phyloP scores from a whole-genome alignment of 2,888 invertebrate species.

The Drosophila imparisetae region DNA sequence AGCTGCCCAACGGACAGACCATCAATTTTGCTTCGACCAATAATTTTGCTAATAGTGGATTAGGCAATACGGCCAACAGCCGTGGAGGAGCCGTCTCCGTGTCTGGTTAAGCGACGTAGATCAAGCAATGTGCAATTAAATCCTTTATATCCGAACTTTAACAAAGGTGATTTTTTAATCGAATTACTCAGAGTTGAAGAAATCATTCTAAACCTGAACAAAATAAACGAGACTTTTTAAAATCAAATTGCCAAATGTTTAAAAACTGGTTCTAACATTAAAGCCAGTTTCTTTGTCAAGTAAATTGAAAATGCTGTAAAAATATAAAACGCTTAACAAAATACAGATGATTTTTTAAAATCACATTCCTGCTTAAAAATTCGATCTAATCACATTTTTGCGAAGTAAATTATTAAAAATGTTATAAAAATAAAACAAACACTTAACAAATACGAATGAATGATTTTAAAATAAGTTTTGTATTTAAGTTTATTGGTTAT shows the following conservation, averaged over 20 bases:
- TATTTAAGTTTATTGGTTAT: slow-evolving; percentile 21
- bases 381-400: not conserved
- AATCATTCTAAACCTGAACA: not conserved
- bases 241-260: not conserved
- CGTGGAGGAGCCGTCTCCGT: slow-evolving; percentile 76
- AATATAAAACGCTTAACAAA: not conserved
- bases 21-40: slow-evolving; percentile 83
- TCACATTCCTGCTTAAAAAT: not conserved
- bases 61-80: slow-evolving; percentile 69
- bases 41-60: slow-evolving; percentile 80
- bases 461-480: slow-evolving; percentile 15
- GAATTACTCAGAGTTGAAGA: not conserved
- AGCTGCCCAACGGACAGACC: slow-evolving; percentile 84
- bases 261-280: not conserved
- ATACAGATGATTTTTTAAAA: not conserved
- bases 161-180: not conserved
- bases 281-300: not conserved
- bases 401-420: not conserved
- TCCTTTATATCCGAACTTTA: not conserved
- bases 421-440: not conserved
- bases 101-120: slow-evolving; percentile 36
- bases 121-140: not conserved
- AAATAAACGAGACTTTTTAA: not conserved
- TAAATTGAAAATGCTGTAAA: not conserved
- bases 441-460: not conserved